Percentiles rank a stretch among this genome's conserved stretches.
Evolutionary conservation across 2,797 vertebrate species (phyloP).

Genomic region (Fistularia commersonii): DNA sequence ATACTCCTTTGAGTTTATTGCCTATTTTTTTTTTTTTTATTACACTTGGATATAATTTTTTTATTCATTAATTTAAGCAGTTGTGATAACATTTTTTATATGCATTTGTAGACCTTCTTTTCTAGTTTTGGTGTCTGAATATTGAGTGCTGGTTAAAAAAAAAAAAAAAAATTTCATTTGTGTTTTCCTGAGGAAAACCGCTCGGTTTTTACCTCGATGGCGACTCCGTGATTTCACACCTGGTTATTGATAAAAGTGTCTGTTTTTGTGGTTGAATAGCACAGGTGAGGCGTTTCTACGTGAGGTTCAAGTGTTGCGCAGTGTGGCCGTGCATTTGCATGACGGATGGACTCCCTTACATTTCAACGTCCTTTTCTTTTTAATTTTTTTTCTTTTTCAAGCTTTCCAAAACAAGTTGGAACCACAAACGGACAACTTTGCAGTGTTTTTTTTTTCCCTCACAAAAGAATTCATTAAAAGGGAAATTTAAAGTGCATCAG

Average conservation of each 20-base stretch:
- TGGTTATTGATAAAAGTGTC: conserved; percentile 17
- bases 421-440: conserved; percentile 9
- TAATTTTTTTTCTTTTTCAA: too few relatives aligned
- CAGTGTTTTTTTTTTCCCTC: conserved; percentile 19
- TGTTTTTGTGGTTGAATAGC: conserved; percentile 9
- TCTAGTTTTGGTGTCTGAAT: conserved; percentile 50
- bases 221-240: conserved; percentile 12
- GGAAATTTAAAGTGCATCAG: conserved; percentile 17
- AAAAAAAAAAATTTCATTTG: background rate
- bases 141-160: conserved; percentile 42
- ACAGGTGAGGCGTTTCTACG: conserved; percentile 12
- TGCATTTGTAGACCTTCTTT: conserved; percentile 48
- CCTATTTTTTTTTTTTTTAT: conserved; percentile 43
- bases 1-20: conserved; percentile 50
- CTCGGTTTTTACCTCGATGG: conserved; percentile 33
- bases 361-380: conserved; percentile 1
- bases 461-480: conserved; percentile 6
- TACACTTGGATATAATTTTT: conserved; percentile 35
- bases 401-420: conserved; percentile 6
- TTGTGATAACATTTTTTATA: conserved; percentile 57
- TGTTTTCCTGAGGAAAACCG: conserved; percentile 28
- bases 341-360: conserved; percentile 3
- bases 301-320: conserved; percentile 3
- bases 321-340: conserved; percentile 6
- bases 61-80: conserved; percentile 43